Evolutionary conservation across 2,797 vertebrate genomes (phyloP).

Genomic region (Cryptoblepharus egeriae): DNA sequence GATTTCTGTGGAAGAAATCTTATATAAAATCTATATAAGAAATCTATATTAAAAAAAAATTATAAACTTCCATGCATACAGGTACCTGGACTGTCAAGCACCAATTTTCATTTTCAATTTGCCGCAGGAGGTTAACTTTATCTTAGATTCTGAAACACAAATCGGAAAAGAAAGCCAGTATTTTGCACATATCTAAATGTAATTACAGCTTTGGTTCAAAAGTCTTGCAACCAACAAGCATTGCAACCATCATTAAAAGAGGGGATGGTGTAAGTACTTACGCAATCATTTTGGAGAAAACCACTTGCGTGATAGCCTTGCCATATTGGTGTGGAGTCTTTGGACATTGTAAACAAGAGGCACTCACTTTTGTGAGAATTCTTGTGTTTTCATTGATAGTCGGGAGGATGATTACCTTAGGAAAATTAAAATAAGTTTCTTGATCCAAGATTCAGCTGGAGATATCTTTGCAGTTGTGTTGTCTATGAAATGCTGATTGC

Average conservation of each 20-base stretch:
- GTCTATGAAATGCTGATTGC: background rate
- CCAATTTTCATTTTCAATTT: background rate
- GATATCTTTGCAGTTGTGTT: constrained; percentile 43
- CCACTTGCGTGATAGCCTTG: background rate
- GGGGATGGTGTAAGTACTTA: background rate
- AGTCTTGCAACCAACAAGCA: background rate
- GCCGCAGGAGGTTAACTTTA: background rate
- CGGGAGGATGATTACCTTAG: background rate
- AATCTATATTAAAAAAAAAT: too few species aligned
- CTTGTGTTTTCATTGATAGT: background rate
- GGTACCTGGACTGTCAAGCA: background rate
- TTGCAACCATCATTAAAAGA: background rate
- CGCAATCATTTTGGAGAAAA: background rate
- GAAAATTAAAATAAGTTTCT: constrained; percentile 62
- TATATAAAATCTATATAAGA: too few species aligned
- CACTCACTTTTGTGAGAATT: background rate
- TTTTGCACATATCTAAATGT: background rate
- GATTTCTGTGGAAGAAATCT: background rate
- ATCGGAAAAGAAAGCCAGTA: background rate
- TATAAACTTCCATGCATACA: background rate
- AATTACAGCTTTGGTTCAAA: background rate
- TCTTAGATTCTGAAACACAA: background rate
- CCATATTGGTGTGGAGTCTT: background rate
- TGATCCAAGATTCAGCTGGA: constrained; percentile 57
- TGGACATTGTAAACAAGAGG: background rate